Evolutionary conservation across 2,113 vertebrate genomes (phyloP).

Genomic region (Solea senegalensis): DNA sequence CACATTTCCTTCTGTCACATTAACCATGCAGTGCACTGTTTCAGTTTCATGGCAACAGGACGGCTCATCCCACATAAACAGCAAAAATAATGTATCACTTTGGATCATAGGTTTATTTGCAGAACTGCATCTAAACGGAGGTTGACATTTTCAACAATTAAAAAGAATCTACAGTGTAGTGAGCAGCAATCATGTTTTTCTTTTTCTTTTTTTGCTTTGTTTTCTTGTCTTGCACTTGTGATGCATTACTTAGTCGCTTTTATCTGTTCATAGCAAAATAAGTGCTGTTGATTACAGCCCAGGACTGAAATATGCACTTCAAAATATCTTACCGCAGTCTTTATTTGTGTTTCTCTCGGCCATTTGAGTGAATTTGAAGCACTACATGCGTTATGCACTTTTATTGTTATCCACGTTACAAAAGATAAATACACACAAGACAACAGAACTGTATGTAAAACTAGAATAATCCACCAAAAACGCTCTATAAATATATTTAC

Average conservation of each 20-base stretch:
- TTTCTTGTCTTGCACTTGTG: background rate
- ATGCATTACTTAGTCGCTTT: background rate
- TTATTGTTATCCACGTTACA: no score
- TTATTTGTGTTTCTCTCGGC: no score
- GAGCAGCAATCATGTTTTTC: background rate
- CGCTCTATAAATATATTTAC: no score
- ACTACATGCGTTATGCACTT: no score
- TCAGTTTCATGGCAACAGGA: constrained; percentile 10
- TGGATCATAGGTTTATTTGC: constrained; percentile 1
- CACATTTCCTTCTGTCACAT: background rate
- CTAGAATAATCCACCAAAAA: no score
- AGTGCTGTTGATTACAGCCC: background rate
- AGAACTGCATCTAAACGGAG: background rate
- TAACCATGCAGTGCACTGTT: background rate
- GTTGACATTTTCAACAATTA: background rate
- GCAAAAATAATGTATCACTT: background rate
- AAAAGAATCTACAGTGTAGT: background rate
- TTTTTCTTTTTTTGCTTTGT: no score
- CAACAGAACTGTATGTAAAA: no score
- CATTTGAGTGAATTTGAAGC: no score
- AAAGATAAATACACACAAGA: no score
- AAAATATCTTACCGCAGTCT: background rate
- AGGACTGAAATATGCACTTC: background rate
- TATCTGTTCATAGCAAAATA: background rate
- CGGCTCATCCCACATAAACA: background rate